A percentile compares a stretch with the other conserved stretches of the same genome.
These are phyloP conservation scores for Chymomyza procnemis DNA, from an alignment of 2,888 invertebrate species.

Conservation along the genomic window DNA sequence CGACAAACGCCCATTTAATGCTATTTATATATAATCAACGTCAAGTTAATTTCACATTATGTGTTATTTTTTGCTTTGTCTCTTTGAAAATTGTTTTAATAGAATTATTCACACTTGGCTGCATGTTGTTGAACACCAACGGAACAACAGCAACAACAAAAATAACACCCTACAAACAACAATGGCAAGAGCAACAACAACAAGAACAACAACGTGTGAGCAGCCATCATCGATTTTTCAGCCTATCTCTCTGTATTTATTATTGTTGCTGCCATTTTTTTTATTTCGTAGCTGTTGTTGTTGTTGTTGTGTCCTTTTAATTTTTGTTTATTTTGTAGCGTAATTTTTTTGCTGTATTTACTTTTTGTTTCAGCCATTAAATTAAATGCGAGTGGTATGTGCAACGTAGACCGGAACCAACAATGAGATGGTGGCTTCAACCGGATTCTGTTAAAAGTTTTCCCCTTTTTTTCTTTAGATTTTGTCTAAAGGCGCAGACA, in stretches of 20 bases:
- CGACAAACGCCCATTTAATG: conserved; percentile 6
- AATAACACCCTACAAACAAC: conserved; percentile 4
- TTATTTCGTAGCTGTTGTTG: background rate
- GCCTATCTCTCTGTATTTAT: conserved; percentile 4
- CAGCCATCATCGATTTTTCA: conserved; percentile 1
- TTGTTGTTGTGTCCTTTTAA: conserved; percentile 26
- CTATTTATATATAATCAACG: conserved; percentile 62
- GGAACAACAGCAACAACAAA: background rate
- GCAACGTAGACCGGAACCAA: conserved; percentile 5
- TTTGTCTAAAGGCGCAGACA: conserved; percentile 48
- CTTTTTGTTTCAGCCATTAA: conserved; percentile 52
- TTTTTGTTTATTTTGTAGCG: conserved; percentile 44
- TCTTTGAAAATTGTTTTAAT: conserved; percentile 57
- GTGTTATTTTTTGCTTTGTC: conserved; percentile 29
- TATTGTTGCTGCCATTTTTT: conserved; percentile 9
- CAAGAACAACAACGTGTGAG: conserved; percentile 9
- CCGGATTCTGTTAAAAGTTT: conserved; percentile 29
- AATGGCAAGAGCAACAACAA: conserved; percentile 4
- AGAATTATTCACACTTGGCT: conserved; percentile 63
- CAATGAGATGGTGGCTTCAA: conserved; percentile 24
- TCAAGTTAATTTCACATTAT: conserved; percentile 38
- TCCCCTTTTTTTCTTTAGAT: conserved; percentile 2
- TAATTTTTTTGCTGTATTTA: conserved; percentile 25
- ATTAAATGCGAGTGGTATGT: conserved; percentile 46
- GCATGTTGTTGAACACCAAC: conserved; percentile 28